Evolutionary conservation across 2,888 invertebrate species (phyloP), one percentile per base, ranked within the genome.

Genomic region (Luffia ferchaultella): DNA sequence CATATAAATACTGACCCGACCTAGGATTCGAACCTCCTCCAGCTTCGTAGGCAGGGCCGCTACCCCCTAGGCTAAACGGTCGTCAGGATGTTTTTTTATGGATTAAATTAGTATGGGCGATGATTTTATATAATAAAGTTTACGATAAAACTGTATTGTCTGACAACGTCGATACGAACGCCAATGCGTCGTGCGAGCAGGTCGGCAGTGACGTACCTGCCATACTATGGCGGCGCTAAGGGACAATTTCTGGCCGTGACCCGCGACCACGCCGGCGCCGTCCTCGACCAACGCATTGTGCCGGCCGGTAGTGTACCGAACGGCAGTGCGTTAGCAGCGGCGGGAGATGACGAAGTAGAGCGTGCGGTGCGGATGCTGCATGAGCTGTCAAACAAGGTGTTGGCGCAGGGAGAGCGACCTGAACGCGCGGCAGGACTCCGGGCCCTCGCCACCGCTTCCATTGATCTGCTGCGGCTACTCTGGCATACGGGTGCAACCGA

Each of bases 141-240:
- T n/a, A n/a, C n/a, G n/a, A n/a, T n/a, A n/a, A n/a, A n/a, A n/a
- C n/a, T n/a, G n/a, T n/a, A n/a, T n/a, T n/a, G n/a, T n/a, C n/a
- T n/a, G n/a, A n/a, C n/a, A n/a, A n/a, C n/a, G n/a, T n/a, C n/a
- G n/a, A n/a, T n/a, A n/a, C n/a, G n/a, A n/a, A n/a, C n/a, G n/a
- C n/a, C n/a, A n/a, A n/a, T n/a, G n/a, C n/a, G n/a, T n/a, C n/a
- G 5, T 30, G 30, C 30, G 30, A 12, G 12, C 30, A 30, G 30
- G 30, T 30, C 30, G 3, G 12, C 73, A 45, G 64, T 70, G 48
- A 73, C 75, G 58, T 84, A 77, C 50, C 63, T 90, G 42, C 89
- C 90, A 15, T 92, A 88, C 69, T 92, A 92, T 62, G 92, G 92
- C 1, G 91, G 91, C 20, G 89, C 86, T 1, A 88, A 87, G 62